Percentiles rank a stretch among this genome's conserved stretches.
These are phyloP conservation scores for Cylloceria caligata DNA, from an alignment of 2,888 invertebrate genomes.

Conservation along the genomic window DNA sequence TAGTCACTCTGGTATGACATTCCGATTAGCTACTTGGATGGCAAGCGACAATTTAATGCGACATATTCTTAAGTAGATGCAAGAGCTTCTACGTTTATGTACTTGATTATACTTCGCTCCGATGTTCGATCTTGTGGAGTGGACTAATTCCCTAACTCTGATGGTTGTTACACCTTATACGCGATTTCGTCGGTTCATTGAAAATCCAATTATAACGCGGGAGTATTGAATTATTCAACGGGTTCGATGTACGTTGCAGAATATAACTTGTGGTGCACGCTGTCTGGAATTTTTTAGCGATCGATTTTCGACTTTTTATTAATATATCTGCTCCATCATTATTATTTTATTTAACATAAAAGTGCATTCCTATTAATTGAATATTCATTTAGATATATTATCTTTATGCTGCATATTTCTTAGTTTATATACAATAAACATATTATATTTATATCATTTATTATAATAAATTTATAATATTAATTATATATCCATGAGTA, in stretches of 20 bases:
- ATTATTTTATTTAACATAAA: background rate
- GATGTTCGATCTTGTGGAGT: background rate
- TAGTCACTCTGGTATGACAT: no score
- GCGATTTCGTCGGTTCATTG: conserved; percentile 18
- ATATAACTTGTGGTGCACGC: background rate
- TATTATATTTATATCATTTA: no score
- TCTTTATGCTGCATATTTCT: no score
- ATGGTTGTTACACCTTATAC: background rate
- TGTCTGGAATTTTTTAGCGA: conserved; percentile 33
- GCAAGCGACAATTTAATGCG: no score
- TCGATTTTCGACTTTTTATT: conserved; percentile 24
- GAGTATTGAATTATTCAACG: conserved; percentile 40
- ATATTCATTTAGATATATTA: no score
- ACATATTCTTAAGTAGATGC: background rate
- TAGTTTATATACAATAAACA: no score
- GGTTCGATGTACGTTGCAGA: conserved; percentile 24
- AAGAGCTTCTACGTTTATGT: background rate
- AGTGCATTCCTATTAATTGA: no score
- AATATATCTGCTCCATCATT: background rate
- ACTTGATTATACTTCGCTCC: background rate
- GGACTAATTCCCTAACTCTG: background rate
- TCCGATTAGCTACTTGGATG: no score
- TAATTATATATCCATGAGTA: no score
- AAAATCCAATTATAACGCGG: conserved; percentile 34
- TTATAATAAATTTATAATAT: no score